Base-by-base conservation (phyloP, 2,888 invertebrate species). In the Calliopum simillimum region DNA sequence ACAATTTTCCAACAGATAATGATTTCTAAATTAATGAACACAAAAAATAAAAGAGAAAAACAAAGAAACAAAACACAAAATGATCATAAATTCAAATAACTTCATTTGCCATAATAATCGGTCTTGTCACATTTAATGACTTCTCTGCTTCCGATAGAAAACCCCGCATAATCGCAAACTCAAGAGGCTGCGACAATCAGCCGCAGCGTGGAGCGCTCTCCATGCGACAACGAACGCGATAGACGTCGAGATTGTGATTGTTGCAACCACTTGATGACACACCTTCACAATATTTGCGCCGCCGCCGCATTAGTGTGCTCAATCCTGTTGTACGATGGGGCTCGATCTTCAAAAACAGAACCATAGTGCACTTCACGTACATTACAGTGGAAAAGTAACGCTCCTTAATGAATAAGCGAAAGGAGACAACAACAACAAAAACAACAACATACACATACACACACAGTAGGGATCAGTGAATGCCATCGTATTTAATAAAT, bases 31-130 rank as follows among this genome's bases (percentile, higher is more conserved):
- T 33, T 33, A 33, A 33, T 33, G 8, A 33, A 33, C 8, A 33
- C 8, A 33, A 33, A 33, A 6, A 33, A 33, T 33, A 8, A 33
- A 33, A 1, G 8, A 33, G 8, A 8, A 8, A 33, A 33, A 33
- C 33, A 33, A 8, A 33, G 8, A 33, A 33, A 33, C 33, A 33
- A 33, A 56, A 25, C 11, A 25, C 8, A 56, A 21, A 51, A 19
- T 19, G 4, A 25, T 58, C 23, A 59, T 25, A 41, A 49, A 41
- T 25, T 14, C 33, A 67, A 58, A 67, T 55, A 44, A 46, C 66
- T 67, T 44, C 56, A 67, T 67, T 56, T 46, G 56, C 46, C 46
- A 25, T 56, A 67, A 67, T 67, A 47, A 67, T 56, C 58, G 25
- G n/a, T 67, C 8, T 25, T 67, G 66, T 56, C 66, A 67, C 43